A percentile compares a stretch with the other conserved stretches of the same genome.
Conservation (phyloP, 2,888 invertebrate species). For the Linnaemya tessellans region DNA sequence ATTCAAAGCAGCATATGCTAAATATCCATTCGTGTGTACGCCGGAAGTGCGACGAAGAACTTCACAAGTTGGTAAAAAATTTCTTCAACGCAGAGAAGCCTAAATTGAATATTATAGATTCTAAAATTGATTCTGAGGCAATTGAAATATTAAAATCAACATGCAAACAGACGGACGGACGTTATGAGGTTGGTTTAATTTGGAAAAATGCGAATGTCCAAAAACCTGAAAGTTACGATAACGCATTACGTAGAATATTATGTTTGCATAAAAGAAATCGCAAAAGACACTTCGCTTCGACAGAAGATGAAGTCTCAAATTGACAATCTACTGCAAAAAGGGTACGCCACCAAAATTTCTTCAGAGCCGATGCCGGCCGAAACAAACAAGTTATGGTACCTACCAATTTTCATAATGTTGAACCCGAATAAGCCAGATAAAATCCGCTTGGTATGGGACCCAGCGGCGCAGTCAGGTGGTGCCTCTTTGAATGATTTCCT, state of each 20-base stretch:
- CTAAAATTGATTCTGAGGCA: neutral
- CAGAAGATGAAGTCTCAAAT: constrained; percentile 38
- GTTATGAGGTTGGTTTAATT: constrained; percentile 22
- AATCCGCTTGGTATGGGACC: constrained; percentile 3
- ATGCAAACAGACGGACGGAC: constrained; percentile 35
- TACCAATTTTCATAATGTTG: constrained; percentile 12
- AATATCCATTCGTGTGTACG: neutral
- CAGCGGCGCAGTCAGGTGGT: constrained; percentile 75
- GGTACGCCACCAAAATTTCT: neutral
- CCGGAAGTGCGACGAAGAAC: neutral
- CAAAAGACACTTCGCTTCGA: constrained; percentile 4
- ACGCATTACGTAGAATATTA: constrained; percentile 16
- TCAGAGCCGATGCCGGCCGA: no score
- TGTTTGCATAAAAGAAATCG: constrained; percentile 26
- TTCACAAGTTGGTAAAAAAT: neutral
- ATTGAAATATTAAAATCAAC: constrained; percentile 61
- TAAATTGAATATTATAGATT: neutral
- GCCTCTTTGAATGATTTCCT: constrained; percentile 75
- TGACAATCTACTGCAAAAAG: constrained; percentile 2
- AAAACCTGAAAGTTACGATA: constrained; percentile 46
- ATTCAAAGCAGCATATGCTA: no score
- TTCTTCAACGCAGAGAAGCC: constrained; percentile 29
- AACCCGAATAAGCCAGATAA: neutral
- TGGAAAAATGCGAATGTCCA: constrained; percentile 34
- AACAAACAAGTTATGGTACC: neutral